Evolutionary conservation across 2,797 vertebrate genomes (phyloP), one percentile per base, ranked within the genome.

Genomic region (Apogon talboti): DNA sequence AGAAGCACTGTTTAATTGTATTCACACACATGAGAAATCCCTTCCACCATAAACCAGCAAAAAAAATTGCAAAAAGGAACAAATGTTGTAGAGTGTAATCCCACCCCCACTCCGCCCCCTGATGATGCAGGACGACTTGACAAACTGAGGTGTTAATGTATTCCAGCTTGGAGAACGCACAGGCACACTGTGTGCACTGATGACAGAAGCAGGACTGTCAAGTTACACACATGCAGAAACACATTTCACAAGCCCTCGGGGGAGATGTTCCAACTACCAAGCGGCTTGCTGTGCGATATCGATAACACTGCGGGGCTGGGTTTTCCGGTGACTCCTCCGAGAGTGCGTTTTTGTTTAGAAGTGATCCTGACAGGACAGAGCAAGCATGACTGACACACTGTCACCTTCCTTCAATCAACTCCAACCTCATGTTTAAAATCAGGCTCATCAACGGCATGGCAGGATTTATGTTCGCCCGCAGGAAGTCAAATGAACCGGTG

Each of bases 131-230:
- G 50, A 69, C 21, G 59, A 76, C 67, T 75, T 44, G 76, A 66
- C 72, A 76, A 86, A 71, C 54, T 3, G 76, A 85, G 85, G 89
- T 88, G 85, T 81, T 84, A 87, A 89, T 88, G 81, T 87, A 79
- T 89, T 88, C 84, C 57, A 61, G 71, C 66, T 55, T 42, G 48
- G 57, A 73, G 80, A 87, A 74, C 21, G 12, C 74, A 52, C 65
- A 67, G 61, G 53, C 86, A 71, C 77, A 71, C 66, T 78, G 79
- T 73, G 81, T 85, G 82, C 81, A 73, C 65, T 87, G 83, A 82
- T 86, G 86, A 81, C 75, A 73, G 80, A 77, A 74, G 78, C 57
- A 14, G 64, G 66, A 72, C 67, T 80, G 84, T 80, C 73, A 71
- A 53, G 63, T 10, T 19, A 16, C 30, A 51, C 52, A 78, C 42